Percentiles rank a stretch among this genome's conserved stretches.
These are phyloP conservation scores for Caenorhabditis drosophilae DNA, from an alignment of 2,888 invertebrate genomes.

Conservation along the genomic window DNA sequence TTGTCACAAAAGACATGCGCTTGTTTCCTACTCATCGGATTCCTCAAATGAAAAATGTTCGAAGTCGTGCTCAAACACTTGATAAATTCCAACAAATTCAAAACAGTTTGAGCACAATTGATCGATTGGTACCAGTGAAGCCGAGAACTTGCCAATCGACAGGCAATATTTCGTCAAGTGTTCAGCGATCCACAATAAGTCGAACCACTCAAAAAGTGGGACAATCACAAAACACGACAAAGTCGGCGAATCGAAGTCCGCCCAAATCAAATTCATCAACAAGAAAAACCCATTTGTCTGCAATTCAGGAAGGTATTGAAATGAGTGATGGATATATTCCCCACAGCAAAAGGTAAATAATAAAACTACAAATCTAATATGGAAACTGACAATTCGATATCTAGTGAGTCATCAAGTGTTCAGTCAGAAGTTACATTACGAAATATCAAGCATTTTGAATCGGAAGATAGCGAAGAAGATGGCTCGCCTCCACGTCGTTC, in stretches of 20 bases:
- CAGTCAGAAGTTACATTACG: constrained; percentile 2
- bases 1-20: constrained; percentile 62
- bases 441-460: background rate
- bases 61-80: constrained; percentile 58
- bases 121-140: constrained; percentile 35
- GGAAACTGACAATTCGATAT: background rate
- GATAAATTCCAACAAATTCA: constrained; percentile 51
- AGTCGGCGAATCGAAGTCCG: constrained; percentile 24
- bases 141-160: constrained; percentile 43
- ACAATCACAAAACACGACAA: constrained; percentile 3
- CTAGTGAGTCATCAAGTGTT: constrained; percentile 34
- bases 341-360: constrained; percentile 24
- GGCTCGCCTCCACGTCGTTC: constrained; percentile 6
- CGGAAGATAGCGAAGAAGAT: constrained; percentile 4
- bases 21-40: constrained; percentile 54
- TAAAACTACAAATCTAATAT: background rate
- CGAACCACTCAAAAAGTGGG: constrained; percentile 6
- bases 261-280: constrained; percentile 40
- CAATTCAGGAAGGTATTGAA: constrained; percentile 63
- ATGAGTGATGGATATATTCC: constrained; percentile 12
- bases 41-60: constrained; percentile 57
- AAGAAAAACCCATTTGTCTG: constrained; percentile 49
- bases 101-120: constrained; percentile 23
- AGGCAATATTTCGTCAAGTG: constrained; percentile 44
- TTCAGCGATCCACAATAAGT: constrained; percentile 10